A percentile compares a stretch with the other conserved stretches of the same genome.
These are phyloP conservation scores for Australoheros facetus DNA, from an alignment of 2,797 vertebrate genomes.

Conservation along the genomic window DNA sequence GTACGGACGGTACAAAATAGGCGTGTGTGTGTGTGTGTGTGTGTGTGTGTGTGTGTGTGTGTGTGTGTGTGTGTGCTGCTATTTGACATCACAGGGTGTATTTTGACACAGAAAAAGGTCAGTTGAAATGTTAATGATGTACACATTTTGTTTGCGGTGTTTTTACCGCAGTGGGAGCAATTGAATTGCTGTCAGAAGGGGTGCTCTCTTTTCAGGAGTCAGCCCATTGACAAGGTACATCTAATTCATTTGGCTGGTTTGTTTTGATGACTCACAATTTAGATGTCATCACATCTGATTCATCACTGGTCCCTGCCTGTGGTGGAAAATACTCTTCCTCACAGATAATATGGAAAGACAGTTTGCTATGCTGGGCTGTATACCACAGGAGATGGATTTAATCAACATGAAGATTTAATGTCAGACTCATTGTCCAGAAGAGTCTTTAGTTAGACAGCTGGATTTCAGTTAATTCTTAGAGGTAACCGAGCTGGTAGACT, in stretches of 20 bases:
- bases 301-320: constrained; percentile 10
- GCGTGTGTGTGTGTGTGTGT: no score
- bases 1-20: neutral
- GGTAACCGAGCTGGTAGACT: neutral
- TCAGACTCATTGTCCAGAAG: neutral
- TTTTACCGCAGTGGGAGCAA: neutral
- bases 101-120: constrained; percentile 58
- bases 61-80: neutral
- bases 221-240: constrained; percentile 30
- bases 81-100: neutral
- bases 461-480: neutral
- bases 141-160: constrained; percentile 4
- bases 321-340: constrained; percentile 11
- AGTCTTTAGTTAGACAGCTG: neutral
- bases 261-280: constrained; percentile 59
- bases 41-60: no score
- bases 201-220: constrained; percentile 34
- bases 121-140: constrained; percentile 64
- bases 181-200: constrained; percentile 43
- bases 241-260: constrained; percentile 36
- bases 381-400: constrained; percentile 8
- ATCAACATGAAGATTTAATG: constrained; percentile 34
- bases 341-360: constrained; percentile 14
- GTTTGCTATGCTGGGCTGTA: neutral
- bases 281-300: constrained; percentile 39